Percentiles rank a stretch among this genome's conserved stretches.
Conservation (phyloP, 2,797 vertebrate genomes). For the Microctenopoma steveboyesi region DNA sequence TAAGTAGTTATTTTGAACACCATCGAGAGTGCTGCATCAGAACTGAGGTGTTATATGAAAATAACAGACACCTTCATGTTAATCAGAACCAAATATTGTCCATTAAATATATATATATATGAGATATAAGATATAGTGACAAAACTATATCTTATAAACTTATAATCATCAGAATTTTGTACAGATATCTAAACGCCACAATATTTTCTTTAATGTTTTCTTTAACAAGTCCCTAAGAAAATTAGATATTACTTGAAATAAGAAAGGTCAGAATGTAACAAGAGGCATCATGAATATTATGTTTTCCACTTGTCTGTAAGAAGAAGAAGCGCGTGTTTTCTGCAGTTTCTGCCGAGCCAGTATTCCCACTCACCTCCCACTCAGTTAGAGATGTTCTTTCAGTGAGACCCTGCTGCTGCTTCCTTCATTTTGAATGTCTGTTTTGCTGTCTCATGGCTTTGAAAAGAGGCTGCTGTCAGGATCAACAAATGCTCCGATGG, state of each 20-base stretch:
- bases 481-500: slow-evolving; percentile 49
- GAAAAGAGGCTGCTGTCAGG: slow-evolving; percentile 42
- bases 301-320: slow-evolving; percentile 32
- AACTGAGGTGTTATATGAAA: neutral
- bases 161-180: neutral
- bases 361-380: slow-evolving; percentile 67
- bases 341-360: slow-evolving; percentile 47
- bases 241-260: slow-evolving; percentile 5
- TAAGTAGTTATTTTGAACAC: neutral
- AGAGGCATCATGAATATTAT: slow-evolving; percentile 20
- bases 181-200: too few species aligned
- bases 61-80: neutral
- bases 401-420: slow-evolving; percentile 35
- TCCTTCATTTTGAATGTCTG: slow-evolving; percentile 49
- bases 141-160: neutral
- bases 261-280: slow-evolving; percentile 14
- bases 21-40: neutral
- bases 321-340: slow-evolving; percentile 38
- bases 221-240: neutral
- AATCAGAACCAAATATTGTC: neutral
- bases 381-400: slow-evolving; percentile 59
- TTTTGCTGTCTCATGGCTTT: slow-evolving; percentile 43
- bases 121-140: neutral
- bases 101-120: neutral
- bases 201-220: neutral